Evolutionary conservation across 2,113 vertebrate genomes (phyloP).

Genomic region (Megaptera novaeangliae): DNA sequence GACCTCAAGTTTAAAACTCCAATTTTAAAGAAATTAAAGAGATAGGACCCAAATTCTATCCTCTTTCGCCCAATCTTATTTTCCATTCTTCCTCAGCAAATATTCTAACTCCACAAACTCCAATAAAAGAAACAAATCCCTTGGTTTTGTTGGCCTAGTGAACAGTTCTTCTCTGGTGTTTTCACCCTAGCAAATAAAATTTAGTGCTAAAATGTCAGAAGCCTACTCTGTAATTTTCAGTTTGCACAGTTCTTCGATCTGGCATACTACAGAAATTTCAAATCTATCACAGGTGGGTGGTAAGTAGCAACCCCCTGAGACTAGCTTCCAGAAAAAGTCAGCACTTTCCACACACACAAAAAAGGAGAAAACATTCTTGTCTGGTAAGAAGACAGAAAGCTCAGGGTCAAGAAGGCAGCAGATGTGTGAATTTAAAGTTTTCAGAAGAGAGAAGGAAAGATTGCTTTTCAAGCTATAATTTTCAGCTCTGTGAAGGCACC

Average conservation of each 20-base stretch:
- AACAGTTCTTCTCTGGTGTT: background rate
- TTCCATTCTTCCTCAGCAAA: background rate
- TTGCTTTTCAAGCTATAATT: conserved; percentile 54
- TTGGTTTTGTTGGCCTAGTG: background rate
- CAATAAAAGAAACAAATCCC: background rate
- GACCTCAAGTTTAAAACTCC: background rate
- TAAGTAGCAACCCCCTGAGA: background rate
- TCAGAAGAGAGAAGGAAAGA: conserved; percentile 20
- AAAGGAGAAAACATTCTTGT: conserved; percentile 18
- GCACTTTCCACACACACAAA: background rate
- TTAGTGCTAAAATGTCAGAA: background rate
- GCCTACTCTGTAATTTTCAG: conserved; percentile 38
- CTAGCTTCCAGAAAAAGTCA: background rate
- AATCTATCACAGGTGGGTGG: background rate
- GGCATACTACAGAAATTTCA: background rate
- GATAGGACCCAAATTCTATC: background rate
- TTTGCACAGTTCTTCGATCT: background rate
- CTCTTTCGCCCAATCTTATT: background rate
- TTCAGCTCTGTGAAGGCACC: conserved; percentile 37
- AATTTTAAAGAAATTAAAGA: background rate
- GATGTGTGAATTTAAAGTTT: conserved; percentile 55
- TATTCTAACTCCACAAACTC: background rate
- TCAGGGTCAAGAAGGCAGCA: conserved; percentile 54
- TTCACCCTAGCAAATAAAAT: conserved; percentile 44
- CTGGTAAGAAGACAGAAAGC: conserved; percentile 45